phyloP scores from a whole-genome alignment of 2,888 invertebrate species.

The Norana najaformis region DNA sequence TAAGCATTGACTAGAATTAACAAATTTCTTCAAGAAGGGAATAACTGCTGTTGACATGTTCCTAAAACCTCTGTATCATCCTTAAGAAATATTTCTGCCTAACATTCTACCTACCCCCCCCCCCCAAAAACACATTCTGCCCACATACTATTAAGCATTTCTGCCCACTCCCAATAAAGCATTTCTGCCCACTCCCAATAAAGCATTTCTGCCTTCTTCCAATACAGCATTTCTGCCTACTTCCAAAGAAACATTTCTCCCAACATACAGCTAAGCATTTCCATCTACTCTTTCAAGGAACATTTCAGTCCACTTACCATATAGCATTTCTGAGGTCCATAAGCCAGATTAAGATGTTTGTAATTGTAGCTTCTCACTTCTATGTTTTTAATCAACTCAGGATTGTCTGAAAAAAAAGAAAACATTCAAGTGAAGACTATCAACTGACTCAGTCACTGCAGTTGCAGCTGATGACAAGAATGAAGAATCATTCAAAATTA shows the following conservation, averaged over 20 bases:
- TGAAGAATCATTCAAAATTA: no score
- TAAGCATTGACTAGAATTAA: no score
- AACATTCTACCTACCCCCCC: background rate
- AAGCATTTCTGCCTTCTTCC: background rate
- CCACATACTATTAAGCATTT: background rate
- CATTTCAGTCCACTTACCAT: slow-evolving; percentile 67
- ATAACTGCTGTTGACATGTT: no score
- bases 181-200: background rate
- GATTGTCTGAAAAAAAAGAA: slow-evolving; percentile 35
- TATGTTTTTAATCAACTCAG: slow-evolving; percentile 37
- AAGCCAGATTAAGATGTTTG: slow-evolving; percentile 83
- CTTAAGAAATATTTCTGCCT: no score
- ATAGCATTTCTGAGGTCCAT: slow-evolving; percentile 83
- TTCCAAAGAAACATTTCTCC: background rate
- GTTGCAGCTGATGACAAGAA: no score
- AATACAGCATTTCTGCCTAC: background rate
- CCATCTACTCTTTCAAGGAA: no score
- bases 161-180: background rate
- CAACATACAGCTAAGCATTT: no score
- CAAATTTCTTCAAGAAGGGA: no score
- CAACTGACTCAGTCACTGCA: background rate
- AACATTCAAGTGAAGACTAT: background rate
- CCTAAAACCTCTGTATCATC: no score
- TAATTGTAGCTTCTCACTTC: slow-evolving; percentile 88
- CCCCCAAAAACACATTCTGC: background rate